Conservation (phyloP, 2,797 vertebrate genomes). For the Notolabrus celidotus region DNA sequence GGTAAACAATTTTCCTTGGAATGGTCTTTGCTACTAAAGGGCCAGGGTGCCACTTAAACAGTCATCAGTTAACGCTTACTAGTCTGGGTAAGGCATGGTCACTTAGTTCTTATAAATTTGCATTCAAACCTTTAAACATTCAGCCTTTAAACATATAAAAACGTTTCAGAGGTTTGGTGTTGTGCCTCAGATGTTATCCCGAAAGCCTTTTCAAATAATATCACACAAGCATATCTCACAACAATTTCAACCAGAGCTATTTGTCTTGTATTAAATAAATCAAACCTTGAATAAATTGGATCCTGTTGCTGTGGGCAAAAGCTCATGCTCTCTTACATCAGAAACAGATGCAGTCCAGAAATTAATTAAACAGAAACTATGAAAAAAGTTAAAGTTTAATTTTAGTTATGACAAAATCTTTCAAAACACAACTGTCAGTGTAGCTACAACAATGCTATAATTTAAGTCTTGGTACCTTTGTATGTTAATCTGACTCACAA, state of each 20-base stretch:
- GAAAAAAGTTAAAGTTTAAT: not conserved
- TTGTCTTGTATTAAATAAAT: conserved; percentile 28
- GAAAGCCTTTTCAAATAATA: conserved; percentile 33
- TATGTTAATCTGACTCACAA: too few relatives aligned
- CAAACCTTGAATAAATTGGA: conserved; percentile 42
- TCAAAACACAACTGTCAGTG: not conserved
- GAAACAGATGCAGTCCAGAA: not conserved
- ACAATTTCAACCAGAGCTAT: conserved; percentile 24
- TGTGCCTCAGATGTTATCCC: conserved; percentile 22
- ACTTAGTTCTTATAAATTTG: too few relatives aligned
- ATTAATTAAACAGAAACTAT: conserved; percentile 15
- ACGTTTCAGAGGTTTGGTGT: conserved; percentile 1
- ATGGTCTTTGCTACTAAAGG: too few relatives aligned
- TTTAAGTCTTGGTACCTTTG: not conserved
- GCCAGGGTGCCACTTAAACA: too few relatives aligned
- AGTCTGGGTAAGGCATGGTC: too few relatives aligned
- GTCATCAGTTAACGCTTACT: too few relatives aligned
- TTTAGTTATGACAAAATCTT: not conserved
- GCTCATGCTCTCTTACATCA: not conserved
- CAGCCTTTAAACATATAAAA: not conserved
- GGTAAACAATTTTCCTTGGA: too few relatives aligned
- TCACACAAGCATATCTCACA: not conserved
- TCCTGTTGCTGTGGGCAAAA: not conserved
- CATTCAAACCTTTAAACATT: too few relatives aligned
- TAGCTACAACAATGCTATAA: not conserved